Evolutionary conservation across 2,797 vertebrate genomes (phyloP).

Genomic region (Rhinatrema bivittatum): DNA sequence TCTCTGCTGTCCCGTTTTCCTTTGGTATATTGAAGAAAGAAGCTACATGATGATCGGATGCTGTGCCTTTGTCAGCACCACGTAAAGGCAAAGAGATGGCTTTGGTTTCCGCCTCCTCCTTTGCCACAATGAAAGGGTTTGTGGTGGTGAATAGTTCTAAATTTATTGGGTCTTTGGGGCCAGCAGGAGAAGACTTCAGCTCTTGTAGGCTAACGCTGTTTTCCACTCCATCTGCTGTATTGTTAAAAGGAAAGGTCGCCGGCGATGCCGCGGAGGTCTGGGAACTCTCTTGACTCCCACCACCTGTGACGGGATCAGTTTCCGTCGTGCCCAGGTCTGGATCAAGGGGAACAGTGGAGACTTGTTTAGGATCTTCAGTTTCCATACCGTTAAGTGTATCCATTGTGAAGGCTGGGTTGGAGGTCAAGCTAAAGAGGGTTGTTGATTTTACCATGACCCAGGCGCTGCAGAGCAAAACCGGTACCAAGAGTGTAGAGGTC

Average conservation of each 20-base stretch:
- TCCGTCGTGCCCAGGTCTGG: conserved; percentile 5
- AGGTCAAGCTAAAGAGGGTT: conserved; percentile 6
- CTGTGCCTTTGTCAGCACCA: background rate
- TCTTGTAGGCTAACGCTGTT: conserved; percentile 14
- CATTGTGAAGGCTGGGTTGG: conserved; percentile 10
- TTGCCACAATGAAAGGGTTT: conserved; percentile 6
- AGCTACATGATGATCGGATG: conserved; percentile 4
- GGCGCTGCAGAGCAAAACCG: conserved; percentile 11
- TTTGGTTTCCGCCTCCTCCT: conserved; percentile 7
- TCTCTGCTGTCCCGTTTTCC: conserved; percentile 9
- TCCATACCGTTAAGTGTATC: conserved; percentile 4
- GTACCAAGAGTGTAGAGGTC: conserved; percentile 10
- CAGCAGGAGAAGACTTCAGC: conserved; percentile 1
- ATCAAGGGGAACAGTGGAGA: conserved; percentile 13
- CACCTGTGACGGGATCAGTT: conserved; percentile 17
- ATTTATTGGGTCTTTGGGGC: conserved; percentile 17
- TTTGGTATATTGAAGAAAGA: conserved; percentile 7
- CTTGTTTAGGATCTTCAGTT: conserved; percentile 13
- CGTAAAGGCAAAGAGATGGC: background rate
- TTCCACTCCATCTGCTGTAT: conserved; percentile 16
- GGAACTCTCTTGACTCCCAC: conserved; percentile 1
- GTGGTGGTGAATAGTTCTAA: conserved; percentile 19
- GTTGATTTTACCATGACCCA: conserved; percentile 6
- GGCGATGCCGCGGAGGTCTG: background rate
- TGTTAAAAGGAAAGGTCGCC: conserved; percentile 6